Conservation (phyloP, 2,797 vertebrate genomes). For the Pagetopsis macropterus region DNA sequence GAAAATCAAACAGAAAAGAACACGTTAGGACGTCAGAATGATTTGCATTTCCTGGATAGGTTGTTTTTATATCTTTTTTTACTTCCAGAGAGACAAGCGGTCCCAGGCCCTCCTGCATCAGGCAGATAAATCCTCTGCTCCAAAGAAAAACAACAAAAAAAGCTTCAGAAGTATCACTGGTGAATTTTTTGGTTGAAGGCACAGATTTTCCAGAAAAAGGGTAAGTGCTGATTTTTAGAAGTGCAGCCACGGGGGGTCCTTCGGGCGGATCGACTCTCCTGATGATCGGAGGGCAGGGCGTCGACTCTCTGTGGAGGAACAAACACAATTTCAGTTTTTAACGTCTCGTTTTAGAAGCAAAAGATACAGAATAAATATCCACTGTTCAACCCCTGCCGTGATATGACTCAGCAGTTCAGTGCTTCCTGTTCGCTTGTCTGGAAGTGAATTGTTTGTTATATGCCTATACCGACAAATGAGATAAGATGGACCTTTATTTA, state of each 20-base stretch:
- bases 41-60: slow-evolving; percentile 39
- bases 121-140: slow-evolving; percentile 16
- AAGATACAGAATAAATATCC: no score
- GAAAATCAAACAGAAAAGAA: slow-evolving; percentile 47
- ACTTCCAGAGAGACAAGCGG: slow-evolving; percentile 50
- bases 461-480: no score
- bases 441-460: no score
- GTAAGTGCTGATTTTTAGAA: slow-evolving; percentile 39
- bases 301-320: slow-evolving; percentile 56
- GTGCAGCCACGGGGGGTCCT: slow-evolving; percentile 39
- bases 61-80: slow-evolving; percentile 1
- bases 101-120: slow-evolving; percentile 53
- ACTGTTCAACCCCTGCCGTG: no score
- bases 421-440: no score
- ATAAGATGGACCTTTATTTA: no score
- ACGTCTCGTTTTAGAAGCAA: background rate
- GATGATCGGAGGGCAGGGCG: slow-evolving; percentile 57
- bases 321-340: background rate
- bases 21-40: slow-evolving; percentile 39
- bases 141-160: background rate
- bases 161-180: slow-evolving; percentile 57
- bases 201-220: slow-evolving; percentile 71
- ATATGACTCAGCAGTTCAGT: no score
- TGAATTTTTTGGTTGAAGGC: slow-evolving; percentile 77
- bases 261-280: slow-evolving; percentile 33